Evolutionary conservation across 1,140 invertebrate species (phyloP), one percentile per base, ranked within the genome.

Genomic region (Leptopilina boulardi): DNA sequence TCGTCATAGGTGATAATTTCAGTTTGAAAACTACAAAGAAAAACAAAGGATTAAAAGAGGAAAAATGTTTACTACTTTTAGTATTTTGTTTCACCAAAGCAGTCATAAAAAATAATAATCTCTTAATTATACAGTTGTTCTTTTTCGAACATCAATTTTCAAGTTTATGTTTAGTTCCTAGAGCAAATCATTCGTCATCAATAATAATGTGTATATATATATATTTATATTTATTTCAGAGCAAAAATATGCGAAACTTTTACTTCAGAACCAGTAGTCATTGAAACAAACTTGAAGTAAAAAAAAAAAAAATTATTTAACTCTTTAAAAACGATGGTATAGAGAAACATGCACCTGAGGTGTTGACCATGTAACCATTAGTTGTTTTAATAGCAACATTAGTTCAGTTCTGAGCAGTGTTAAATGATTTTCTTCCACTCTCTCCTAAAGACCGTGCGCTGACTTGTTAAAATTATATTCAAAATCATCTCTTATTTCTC

Each of bases 321-420:
- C 23, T 2, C 3, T 30, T n/a, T n/a, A n/a, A 6, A 23, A 66
- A 66, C 23, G 56, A 66, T 66, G 10, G 10, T 66, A 13, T 30
- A 4, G 26, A 4, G 26, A 30, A 30, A n/a, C 13, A 66, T 30
- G 26, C 15, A 34, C 23, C 59, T 26, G 21, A 59, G 56, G 56
- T 59, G 56, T 30, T 59, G 56, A 66, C 23, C 59, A 66, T 66
- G 59, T 66, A 66, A 2, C 59, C 59, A 66, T 66, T 66, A 66
- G 59, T 66, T 66, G 59, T n/a, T 15, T 66, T 66, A 66, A 66
- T 66, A 66, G 59, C 23, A 34, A 8, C 59, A 66, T 66, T 66
- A 66, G 59, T 66, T 66, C 13, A 66, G 23, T 66, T 59, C 56
- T 59, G 56, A 30, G 21, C 15, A 59, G 23, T 23, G 13, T 30